These are phyloP conservation scores for Astreopora myriophthalma DNA, from an alignment of 64 coral and sea anemone genomes.

Conservation along the genomic window DNA sequence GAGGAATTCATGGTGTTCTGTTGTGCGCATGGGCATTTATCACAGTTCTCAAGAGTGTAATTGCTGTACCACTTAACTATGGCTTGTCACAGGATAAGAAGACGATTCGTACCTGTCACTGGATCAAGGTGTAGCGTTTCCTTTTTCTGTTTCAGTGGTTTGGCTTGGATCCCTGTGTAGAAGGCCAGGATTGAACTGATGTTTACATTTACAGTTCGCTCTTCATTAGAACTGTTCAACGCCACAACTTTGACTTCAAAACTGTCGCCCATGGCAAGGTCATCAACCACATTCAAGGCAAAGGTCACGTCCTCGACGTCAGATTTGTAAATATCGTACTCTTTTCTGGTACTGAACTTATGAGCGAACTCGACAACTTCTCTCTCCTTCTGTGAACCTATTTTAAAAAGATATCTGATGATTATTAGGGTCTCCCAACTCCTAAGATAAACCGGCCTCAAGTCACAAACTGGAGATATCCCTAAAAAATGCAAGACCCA, in stretches of 20 bases:
- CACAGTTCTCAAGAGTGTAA: too few species aligned
- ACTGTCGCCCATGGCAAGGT: conserved; percentile 24
- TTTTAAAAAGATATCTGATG: background rate
- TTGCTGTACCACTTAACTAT: too few species aligned
- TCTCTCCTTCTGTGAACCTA: conserved; percentile 48
- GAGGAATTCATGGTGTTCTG: too few species aligned
- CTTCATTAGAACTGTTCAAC: conserved; percentile 16
- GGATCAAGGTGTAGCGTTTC: background rate
- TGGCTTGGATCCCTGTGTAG: conserved; percentile 54
- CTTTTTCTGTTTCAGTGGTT: background rate
- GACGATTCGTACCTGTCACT: background rate
- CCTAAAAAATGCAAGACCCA: too few species aligned
- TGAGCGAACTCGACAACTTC: conserved; percentile 56
- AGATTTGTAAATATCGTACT: conserved; percentile 56
- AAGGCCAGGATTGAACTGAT: conserved; percentile 42
- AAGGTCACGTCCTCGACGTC: conserved; percentile 43
- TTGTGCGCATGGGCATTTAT: too few species aligned
- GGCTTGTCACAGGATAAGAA: too few species aligned
- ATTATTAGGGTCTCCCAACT: too few species aligned
- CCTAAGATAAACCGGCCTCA: too few species aligned
- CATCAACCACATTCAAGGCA: background rate
- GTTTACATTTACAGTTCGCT: conserved; percentile 11
- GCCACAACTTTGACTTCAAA: conserved; percentile 29
- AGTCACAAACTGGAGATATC: too few species aligned
- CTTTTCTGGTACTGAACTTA: conserved; percentile 66